These are phyloP conservation scores for Ferrisia virgata DNA, from an alignment of 2,888 invertebrate genomes.

Conservation along the genomic window DNA sequence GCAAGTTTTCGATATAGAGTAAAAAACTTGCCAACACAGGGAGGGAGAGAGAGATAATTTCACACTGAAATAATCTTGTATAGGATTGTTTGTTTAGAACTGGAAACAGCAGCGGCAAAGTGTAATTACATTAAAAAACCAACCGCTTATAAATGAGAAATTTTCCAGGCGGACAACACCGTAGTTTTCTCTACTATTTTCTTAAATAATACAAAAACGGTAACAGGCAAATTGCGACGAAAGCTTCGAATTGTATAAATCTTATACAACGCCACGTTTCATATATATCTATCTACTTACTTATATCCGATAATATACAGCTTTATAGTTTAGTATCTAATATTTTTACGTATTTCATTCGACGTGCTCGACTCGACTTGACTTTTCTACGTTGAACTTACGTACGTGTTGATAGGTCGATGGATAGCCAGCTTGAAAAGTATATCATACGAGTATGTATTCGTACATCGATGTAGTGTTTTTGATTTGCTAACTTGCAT, in stretches of 20 bases:
- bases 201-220: slow-evolving; percentile 11
- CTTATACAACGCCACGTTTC: neutral
- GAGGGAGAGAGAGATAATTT: neutral
- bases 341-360: neutral
- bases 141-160: slow-evolving; percentile 44
- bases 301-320: no score
- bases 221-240: slow-evolving; percentile 5
- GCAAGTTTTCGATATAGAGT: slow-evolving; percentile 1
- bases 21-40: neutral
- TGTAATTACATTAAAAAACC: slow-evolving; percentile 38
- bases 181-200: slow-evolving; percentile 28
- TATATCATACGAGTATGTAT: no score
- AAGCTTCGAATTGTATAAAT: neutral
- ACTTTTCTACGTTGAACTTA: neutral
- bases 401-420: neutral
- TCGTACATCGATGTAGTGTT: no score
- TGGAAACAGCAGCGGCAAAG: slow-evolving; percentile 7
- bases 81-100: slow-evolving; percentile 7
- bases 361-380: neutral
- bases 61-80: slow-evolving; percentile 30
- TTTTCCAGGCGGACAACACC: slow-evolving; percentile 41
- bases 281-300: no score
- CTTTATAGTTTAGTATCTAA: no score
- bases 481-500: slow-evolving; percentile 10
- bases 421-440: no score